Conservation (phyloP, 2,888 invertebrate species). For the Aphodius granarius region DNA sequence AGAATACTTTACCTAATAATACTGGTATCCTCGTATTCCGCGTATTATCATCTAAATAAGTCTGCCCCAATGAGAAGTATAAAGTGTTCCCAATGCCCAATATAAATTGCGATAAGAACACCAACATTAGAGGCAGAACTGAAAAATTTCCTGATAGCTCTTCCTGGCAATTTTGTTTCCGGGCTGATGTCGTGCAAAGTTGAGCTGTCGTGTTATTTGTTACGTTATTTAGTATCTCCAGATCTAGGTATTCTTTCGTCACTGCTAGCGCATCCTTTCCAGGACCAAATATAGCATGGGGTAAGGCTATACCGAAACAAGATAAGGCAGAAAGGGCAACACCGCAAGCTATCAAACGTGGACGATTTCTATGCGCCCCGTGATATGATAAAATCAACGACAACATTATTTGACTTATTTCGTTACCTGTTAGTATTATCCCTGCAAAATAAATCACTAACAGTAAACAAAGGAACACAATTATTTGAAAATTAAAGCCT, state of each 20-base stretch:
- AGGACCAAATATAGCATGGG: conserved; percentile 65
- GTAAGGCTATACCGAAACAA: conserved; percentile 62
- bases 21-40: conserved; percentile 66
- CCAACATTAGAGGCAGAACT: conserved; percentile 55
- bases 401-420: conserved; percentile 67
- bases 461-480: no score
- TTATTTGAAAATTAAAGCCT: no score
- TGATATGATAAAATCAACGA: conserved; percentile 65
- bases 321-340: conserved; percentile 62
- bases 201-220: conserved; percentile 27
- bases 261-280: conserved; percentile 57
- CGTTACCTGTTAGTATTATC: conserved; percentile 68
- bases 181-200: conserved; percentile 40
- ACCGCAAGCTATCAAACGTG: conserved; percentile 68
- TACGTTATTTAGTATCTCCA: conserved; percentile 42
- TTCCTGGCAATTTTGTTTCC: conserved; percentile 52
- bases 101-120: conserved; percentile 69
- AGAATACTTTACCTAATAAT: conserved; percentile 57
- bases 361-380: conserved; percentile 68
- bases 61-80: conserved; percentile 67
- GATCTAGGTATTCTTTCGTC: conserved; percentile 53
- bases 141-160: conserved; percentile 36
- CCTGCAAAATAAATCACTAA: conserved; percentile 53
- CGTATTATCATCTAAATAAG: conserved; percentile 70
- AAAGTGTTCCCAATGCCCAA: conserved; percentile 69